Evolutionary conservation across 2,113 vertebrate species (phyloP).

Genomic region (Triplophysa siluroides): DNA sequence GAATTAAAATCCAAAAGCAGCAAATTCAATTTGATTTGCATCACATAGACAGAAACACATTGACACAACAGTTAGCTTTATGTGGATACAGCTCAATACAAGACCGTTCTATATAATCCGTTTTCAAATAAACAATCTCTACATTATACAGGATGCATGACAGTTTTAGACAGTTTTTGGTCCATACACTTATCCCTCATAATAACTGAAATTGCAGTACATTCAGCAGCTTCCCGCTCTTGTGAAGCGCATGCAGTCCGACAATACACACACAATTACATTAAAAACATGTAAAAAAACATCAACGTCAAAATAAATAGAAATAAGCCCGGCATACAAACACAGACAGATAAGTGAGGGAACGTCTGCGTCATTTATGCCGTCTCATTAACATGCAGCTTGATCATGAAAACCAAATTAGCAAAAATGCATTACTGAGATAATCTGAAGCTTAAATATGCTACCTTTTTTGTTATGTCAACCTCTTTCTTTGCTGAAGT

Average conservation of each 20-base stretch:
- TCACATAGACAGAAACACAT: slow-evolving; percentile 36
- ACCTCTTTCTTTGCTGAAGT: slow-evolving; percentile 31
- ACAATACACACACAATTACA: slow-evolving; percentile 60
- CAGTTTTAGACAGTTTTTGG: slow-evolving; percentile 69
- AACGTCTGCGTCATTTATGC: slow-evolving; percentile 40
- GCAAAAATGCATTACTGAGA: slow-evolving; percentile 38
- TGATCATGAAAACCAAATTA: slow-evolving; percentile 63
- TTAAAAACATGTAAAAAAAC: slow-evolving; percentile 27
- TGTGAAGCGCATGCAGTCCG: slow-evolving; percentile 76
- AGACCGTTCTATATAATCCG: slow-evolving; percentile 64
- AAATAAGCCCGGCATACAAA: slow-evolving; percentile 52
- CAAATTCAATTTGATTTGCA: slow-evolving; percentile 44
- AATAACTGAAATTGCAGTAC: slow-evolving; percentile 69
- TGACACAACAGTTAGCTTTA: slow-evolving; percentile 58
- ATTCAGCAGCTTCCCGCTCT: slow-evolving; percentile 75
- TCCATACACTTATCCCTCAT: slow-evolving; percentile 52
- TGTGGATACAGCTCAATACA: slow-evolving; percentile 67
- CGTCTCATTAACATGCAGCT: slow-evolving; percentile 63
- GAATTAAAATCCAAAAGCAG: slow-evolving; percentile 55
- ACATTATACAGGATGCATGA: slow-evolving; percentile 48
- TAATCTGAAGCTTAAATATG: slow-evolving; percentile 15
- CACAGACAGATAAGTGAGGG: slow-evolving; percentile 44
- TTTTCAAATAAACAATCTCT: slow-evolving; percentile 51
- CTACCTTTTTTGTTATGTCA: slow-evolving; percentile 23
- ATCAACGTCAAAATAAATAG: slow-evolving; percentile 50